Evolutionary conservation across 2,888 invertebrate species (phyloP).

Genomic region (Agrochola litura): DNA sequence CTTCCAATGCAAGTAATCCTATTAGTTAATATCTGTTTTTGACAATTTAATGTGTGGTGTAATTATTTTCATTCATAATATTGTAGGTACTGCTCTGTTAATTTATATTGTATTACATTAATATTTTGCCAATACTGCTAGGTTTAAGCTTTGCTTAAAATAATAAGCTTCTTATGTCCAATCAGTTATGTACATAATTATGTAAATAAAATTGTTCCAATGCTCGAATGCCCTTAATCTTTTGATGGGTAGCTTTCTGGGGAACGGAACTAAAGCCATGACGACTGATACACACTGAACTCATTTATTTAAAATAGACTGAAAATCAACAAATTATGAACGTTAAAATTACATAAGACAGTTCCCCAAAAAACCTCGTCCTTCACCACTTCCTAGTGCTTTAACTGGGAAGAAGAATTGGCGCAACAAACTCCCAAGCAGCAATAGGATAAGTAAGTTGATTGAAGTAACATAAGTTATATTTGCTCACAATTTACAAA

Average conservation of each 20-base stretch:
- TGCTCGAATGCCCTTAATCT: not conserved
- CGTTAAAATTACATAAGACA: too few species aligned
- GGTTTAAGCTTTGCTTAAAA: not conserved
- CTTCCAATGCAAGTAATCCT: conserved; percentile 17
- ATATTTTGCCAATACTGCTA: not conserved
- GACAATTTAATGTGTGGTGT: not conserved
- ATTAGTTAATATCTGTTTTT: not conserved
- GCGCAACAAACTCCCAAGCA: not conserved
- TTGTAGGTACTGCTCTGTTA: not conserved
- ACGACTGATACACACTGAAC: not conserved
- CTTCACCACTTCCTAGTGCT: too few species aligned
- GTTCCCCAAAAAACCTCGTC: too few species aligned
- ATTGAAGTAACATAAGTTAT: not conserved
- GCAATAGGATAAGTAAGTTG: not conserved
- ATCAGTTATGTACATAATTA: not conserved
- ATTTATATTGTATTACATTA: not conserved
- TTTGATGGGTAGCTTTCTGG: not conserved
- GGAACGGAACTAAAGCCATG: not conserved
- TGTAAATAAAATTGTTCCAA: not conserved
- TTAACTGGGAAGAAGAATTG: not conserved
- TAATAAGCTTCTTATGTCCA: not conserved
- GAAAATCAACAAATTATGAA: too few species aligned
- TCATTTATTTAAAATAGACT: too few species aligned
- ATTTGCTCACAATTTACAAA: not conserved
- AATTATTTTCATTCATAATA: not conserved